Percentiles rank a stretch among this genome's conserved stretches.
phyloP scores from a whole-genome alignment of 64 coral and sea anemone genomes.

The Acropora yongei region DNA sequence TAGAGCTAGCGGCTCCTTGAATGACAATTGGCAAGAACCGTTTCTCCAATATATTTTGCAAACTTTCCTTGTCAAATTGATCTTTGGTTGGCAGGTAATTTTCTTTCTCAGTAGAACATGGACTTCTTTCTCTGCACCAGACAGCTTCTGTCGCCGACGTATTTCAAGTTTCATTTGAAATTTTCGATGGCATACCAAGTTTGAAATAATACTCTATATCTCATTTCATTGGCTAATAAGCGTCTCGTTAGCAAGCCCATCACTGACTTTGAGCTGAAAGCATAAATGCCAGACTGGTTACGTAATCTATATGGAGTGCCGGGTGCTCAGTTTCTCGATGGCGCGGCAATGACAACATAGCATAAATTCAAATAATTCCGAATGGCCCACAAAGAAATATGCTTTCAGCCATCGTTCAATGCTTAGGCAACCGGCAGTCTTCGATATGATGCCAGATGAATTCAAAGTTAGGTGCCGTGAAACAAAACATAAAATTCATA shows the following conservation, averaged over 20 bases:
- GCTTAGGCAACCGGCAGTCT: too few relatives aligned
- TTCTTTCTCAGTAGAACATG: too few relatives aligned
- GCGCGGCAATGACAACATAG: too few relatives aligned
- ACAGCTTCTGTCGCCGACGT: background rate
- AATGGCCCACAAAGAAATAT: background rate
- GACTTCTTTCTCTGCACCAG: background rate
- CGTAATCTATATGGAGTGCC: background rate
- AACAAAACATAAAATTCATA: too few relatives aligned
- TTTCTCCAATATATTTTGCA: too few relatives aligned
- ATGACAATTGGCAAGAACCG: too few relatives aligned
- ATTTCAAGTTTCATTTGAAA: background rate
- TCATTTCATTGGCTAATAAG: slow-evolving; percentile 15
- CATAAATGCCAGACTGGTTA: background rate
- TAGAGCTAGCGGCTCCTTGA: too few relatives aligned
- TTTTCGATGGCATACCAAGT: background rate
- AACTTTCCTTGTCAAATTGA: too few relatives aligned
- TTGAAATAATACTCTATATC: background rate
- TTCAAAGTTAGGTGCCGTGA: too few relatives aligned
- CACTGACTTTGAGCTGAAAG: background rate
- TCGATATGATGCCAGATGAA: too few relatives aligned
- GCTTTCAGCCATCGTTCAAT: too few relatives aligned
- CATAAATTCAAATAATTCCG: too few relatives aligned
- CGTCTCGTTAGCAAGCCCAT: background rate
- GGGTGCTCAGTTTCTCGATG: background rate
- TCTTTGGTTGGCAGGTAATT: background rate